Evolutionary conservation across 2,797 vertebrate genomes (phyloP), one percentile per base, ranked within the genome.

Genomic region (Antrozous pallidus): DNA sequence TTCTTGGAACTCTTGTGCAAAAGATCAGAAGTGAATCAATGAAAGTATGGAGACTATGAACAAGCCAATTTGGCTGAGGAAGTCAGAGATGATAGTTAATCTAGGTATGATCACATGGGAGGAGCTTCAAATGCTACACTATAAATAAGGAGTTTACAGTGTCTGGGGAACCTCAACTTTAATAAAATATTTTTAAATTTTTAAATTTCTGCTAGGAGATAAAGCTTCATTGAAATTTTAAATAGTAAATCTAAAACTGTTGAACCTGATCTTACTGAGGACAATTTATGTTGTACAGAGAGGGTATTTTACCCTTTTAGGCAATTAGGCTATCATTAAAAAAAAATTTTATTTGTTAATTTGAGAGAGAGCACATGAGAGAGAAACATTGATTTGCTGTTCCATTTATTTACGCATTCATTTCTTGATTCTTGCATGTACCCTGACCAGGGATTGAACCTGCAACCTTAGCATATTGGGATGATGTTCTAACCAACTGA

Each of bases 201-300:
- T 93, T 45, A 73, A 94, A 75, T 93, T 83, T 96, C 36, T 91
- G 11, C 13, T 87, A 78, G 28, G 18, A 77, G 14, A 63, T 90
- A 65, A 86, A 84, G 1, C 14, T 54, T 65, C 14, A 28, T 38
- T 85, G 54, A 91, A 81, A 89, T 58, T 95, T 93, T 51, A 93
- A 91, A 74, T 86, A 81, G 2, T 73, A 82, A 89, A 83, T 78
- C n/a, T 65, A 83, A 81, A 93, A 12, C 18, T 31, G 0, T 49
- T 83, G 65, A 95, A 81, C 9, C 87, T 92, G 47, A 67, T 85
- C 49, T 90, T 86, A 70, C 20, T 92, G n/a, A 71, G 89, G 31
- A 80, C 81, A 58, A 22, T 84, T 93, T 69, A 38, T 75, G 17
- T 96, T 77, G 86, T 85, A n/a, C 24, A 86, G 51, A 85, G 20